phyloP scores from a whole-genome alignment of 2,113 vertebrate genomes.

The Thunnus maccoyii region DNA sequence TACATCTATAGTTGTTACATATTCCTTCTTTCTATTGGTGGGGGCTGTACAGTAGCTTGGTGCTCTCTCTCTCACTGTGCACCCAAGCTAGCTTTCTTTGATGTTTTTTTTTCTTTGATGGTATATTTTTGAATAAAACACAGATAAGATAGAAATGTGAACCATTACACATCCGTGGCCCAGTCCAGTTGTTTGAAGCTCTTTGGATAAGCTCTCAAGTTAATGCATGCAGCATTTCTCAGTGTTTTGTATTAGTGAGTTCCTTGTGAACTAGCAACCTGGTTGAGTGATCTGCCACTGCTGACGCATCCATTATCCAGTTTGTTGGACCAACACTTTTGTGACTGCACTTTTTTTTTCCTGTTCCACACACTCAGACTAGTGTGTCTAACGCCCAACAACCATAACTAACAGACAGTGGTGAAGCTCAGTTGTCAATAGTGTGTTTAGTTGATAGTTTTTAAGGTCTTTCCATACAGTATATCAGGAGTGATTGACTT shows the following conservation, averaged over 20 bases:
- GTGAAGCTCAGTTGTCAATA: constrained; percentile 61
- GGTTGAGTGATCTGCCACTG: constrained; percentile 55
- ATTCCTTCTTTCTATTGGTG: constrained; percentile 58
- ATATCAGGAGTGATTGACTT: constrained; percentile 50
- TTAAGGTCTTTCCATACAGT: constrained; percentile 49
- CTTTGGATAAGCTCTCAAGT: constrained; percentile 67
- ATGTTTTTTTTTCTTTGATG: constrained; percentile 37
- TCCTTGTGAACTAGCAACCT: constrained; percentile 36
- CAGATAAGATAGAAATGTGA: constrained; percentile 77
- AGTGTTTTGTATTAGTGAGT: constrained; percentile 58
- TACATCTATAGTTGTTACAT: constrained; percentile 72
- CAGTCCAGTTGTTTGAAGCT: constrained; percentile 64
- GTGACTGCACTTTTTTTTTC: constrained; percentile 74
- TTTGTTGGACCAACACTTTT: constrained; percentile 79
- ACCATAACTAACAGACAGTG: constrained; percentile 57
- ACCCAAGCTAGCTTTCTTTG: constrained; percentile 49
- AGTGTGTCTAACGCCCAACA: constrained; percentile 58
- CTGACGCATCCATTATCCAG: constrained; percentile 56
- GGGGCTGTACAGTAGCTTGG: constrained; percentile 61
- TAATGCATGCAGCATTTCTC: constrained; percentile 69
- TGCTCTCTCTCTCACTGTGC: constrained; percentile 49
- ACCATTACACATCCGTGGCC: constrained; percentile 55
- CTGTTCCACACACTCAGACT: constrained; percentile 44
- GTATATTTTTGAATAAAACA: constrained; percentile 53
- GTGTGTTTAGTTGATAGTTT: constrained; percentile 58